phyloP scores from a whole-genome alignment of 2,888 invertebrate genomes.

The Aethes cnicana region DNA sequence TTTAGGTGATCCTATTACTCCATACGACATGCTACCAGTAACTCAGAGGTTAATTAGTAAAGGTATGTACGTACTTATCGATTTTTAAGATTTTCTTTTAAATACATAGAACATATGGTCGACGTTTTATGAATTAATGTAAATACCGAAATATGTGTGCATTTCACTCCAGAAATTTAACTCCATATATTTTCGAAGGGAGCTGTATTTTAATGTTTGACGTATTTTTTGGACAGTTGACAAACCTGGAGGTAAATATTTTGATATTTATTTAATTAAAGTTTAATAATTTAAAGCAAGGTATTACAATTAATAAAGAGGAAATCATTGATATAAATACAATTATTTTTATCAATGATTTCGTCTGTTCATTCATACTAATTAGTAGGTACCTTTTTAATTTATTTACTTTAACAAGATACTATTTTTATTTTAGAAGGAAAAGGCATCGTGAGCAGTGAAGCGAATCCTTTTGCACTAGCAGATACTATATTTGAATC shows the following conservation, averaged over 20 bases:
- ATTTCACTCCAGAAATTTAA: no score
- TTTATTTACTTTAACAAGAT: background rate
- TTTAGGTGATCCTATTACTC: conserved; percentile 60
- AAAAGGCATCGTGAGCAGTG: conserved; percentile 58
- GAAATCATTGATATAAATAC: no score
- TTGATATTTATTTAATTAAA: background rate
- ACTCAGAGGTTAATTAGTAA: conserved; percentile 48
- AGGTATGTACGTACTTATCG: conserved; percentile 41
- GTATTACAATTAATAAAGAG: no score
- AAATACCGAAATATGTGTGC: no score
- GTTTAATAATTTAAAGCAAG: no score
- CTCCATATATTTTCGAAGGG: no score
- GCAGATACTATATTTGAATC: conserved; percentile 58
- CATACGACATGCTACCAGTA: conserved; percentile 54
- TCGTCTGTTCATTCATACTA: no score
- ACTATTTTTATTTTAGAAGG: conserved; percentile 44
- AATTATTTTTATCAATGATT: no score
- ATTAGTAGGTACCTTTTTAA: background rate
- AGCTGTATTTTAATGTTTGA: no score
- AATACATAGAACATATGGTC: background rate
- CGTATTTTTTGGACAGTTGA: conserved; percentile 44
- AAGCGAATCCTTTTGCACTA: conserved; percentile 47
- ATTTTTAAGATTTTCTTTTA: background rate
- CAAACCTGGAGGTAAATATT: conserved; percentile 45
- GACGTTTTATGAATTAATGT: no score